Conservation (phyloP, 2,797 vertebrate genomes). For the Oophaga sylvatica region DNA sequence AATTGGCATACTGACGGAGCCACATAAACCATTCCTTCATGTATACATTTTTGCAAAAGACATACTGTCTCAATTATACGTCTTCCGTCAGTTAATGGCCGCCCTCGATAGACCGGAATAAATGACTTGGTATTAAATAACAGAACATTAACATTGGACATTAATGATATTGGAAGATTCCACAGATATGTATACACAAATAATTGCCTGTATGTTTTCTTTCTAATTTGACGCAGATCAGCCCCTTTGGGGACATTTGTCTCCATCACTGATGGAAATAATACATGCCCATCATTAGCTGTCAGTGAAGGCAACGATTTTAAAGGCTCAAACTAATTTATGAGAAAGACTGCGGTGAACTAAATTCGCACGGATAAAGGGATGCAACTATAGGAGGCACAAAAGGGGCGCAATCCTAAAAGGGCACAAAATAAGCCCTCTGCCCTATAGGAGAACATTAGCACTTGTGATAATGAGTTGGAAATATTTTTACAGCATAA, state of each 20-base stretch:
- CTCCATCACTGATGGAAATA: slow-evolving; percentile 9
- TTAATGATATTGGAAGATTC: slow-evolving; percentile 25
- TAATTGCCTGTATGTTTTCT: slow-evolving; percentile 12
- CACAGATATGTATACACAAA: slow-evolving; percentile 16
- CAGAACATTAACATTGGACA: slow-evolving; percentile 9
- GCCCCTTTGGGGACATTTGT: slow-evolving; percentile 21
- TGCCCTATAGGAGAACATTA: too few species aligned
- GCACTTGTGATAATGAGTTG: too few species aligned
- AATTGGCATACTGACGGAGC: background rate
- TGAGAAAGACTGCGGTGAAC: background rate
- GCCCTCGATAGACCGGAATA: background rate
- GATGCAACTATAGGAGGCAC: background rate
- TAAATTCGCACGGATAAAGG: background rate
- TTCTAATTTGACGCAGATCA: slow-evolving; percentile 7
- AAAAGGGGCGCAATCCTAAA: too few species aligned
- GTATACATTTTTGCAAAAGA: slow-evolving; percentile 23
- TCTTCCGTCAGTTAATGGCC: background rate
- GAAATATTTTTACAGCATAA: too few species aligned
- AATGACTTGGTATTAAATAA: slow-evolving; percentile 36
- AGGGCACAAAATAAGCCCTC: too few species aligned
- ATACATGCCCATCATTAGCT: slow-evolving; percentile 1
- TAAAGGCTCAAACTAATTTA: background rate
- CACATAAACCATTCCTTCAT: background rate
- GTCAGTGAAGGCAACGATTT: background rate
- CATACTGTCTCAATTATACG: slow-evolving; percentile 16